Percentiles rank a stretch among this genome's conserved stretches.
Evolutionary conservation across 1,140 invertebrate species (phyloP).

Genomic region (Diprion similis): DNA sequence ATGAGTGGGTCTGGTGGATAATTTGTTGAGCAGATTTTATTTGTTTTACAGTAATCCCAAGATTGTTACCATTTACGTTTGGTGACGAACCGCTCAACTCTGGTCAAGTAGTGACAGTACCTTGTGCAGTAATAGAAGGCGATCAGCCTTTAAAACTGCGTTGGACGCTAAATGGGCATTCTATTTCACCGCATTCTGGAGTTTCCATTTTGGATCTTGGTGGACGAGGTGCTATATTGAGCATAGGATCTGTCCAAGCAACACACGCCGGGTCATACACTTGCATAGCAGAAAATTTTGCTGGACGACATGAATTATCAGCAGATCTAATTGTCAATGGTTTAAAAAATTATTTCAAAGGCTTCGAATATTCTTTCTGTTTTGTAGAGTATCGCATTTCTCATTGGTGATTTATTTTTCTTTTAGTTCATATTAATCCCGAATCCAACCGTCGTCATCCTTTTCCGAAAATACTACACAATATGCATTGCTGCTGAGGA

Average conservation of each 20-base stretch:
- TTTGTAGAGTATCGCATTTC: constrained; percentile 40
- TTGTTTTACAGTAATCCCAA: constrained; percentile 67
- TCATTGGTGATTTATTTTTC: constrained; percentile 49
- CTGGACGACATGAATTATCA: constrained; percentile 70
- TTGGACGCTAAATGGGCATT: constrained; percentile 68
- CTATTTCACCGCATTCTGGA: constrained; percentile 66
- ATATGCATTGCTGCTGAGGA: constrained; percentile 14
- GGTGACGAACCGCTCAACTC: constrained; percentile 63
- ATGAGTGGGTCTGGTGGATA: neutral
- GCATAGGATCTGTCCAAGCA: constrained; percentile 74
- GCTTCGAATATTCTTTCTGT: neutral
- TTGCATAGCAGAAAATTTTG: constrained; percentile 79
- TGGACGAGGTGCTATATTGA: constrained; percentile 73
- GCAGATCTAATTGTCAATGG: constrained; percentile 75
- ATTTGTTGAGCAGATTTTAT: constrained; percentile 19
- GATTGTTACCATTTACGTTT: constrained; percentile 68
- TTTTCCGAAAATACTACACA: neutral
- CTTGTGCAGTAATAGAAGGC: constrained; percentile 61
- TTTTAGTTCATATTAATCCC: constrained; percentile 8
- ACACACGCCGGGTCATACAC: constrained; percentile 81
- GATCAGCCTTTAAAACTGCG: constrained; percentile 67
- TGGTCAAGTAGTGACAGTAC: constrained; percentile 61
- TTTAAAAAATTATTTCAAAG: constrained; percentile 53
- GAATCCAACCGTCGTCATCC: constrained; percentile 8
- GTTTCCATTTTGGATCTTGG: constrained; percentile 71